Conservation (phyloP, 2,113 vertebrate genomes). For the Pollachius pollachius region DNA sequence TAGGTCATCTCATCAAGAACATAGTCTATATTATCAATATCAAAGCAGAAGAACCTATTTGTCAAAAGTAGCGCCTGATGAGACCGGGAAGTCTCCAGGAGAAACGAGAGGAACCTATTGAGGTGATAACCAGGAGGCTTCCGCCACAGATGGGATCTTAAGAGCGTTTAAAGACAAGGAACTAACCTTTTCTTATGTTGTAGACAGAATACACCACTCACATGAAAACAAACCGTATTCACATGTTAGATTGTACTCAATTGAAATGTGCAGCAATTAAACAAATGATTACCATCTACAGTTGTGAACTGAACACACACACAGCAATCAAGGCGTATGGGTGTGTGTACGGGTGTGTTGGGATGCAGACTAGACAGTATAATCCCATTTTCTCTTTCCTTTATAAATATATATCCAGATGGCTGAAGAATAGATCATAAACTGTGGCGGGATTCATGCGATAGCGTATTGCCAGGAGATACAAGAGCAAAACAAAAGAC, state of each 20-base stretch:
- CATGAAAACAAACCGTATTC: neutral
- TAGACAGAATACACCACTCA: neutral
- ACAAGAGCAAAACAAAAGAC: neutral
- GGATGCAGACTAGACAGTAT: neutral
- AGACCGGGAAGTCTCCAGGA: constrained; percentile 21
- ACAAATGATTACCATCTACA: too few relatives aligned
- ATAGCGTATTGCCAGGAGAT: constrained; percentile 17
- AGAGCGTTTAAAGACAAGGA: too few relatives aligned
- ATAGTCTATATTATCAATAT: too few relatives aligned
- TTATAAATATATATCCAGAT: constrained; percentile 25
- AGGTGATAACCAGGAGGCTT: too few relatives aligned
- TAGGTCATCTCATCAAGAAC: too few relatives aligned
- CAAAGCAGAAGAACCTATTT: constrained; percentile 50
- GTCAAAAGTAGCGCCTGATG: constrained; percentile 45
- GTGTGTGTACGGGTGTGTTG: neutral
- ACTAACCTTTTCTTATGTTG: neutral
- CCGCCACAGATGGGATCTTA: too few relatives aligned
- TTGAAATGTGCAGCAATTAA: too few relatives aligned
- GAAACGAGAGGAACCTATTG: neutral
- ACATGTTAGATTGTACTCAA: neutral
- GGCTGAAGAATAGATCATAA: neutral
- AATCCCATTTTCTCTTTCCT: constrained; percentile 23
- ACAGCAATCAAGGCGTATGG: neutral
- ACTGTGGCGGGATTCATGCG: neutral
- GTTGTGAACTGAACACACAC: too few relatives aligned